These are phyloP conservation scores for Eupithecia subfuscata DNA, from an alignment of 2,888 invertebrate species.

Conservation along the genomic window DNA sequence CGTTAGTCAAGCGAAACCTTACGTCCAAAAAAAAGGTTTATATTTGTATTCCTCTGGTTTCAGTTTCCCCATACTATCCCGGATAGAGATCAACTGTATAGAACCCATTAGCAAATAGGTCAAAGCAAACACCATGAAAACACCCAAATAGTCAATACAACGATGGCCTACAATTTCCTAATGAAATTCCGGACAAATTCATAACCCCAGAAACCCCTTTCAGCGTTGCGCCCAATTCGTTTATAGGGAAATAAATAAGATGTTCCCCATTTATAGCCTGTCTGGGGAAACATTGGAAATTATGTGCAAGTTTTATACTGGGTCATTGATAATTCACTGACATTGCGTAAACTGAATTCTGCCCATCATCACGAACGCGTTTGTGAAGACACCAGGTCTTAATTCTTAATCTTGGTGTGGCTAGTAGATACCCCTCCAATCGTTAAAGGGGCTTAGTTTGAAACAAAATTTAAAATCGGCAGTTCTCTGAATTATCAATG, in stretches of 20 bases:
- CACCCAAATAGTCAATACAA: conserved; percentile 15
- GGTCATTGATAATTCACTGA: background rate
- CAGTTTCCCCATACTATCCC: background rate
- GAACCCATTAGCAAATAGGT: background rate
- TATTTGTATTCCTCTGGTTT: background rate
- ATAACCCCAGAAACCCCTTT: conserved; percentile 53
- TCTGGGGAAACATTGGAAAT: conserved; percentile 17
- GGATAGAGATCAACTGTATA: background rate
- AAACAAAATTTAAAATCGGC: too few relatives aligned
- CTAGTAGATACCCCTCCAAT: too few relatives aligned
- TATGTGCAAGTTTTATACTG: background rate
- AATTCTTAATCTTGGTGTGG: too few relatives aligned
- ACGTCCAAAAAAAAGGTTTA: too few relatives aligned
- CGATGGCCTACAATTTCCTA: conserved; percentile 57
- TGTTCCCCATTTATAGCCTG: conserved; percentile 27
- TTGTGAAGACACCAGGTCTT: too few relatives aligned
- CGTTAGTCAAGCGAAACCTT: too few relatives aligned
- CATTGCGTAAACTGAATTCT: background rate
- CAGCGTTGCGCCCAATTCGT: conserved; percentile 39
- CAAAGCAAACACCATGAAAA: background rate
- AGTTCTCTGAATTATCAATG: too few relatives aligned
- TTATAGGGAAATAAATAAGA: conserved; percentile 44
- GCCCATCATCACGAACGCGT: too few relatives aligned
- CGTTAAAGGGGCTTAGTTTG: too few relatives aligned
- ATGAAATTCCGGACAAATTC: conserved; percentile 71